A percentile compares a stretch with the other conserved stretches of the same genome.
phyloP scores from a whole-genome alignment of 2,113 vertebrate species.

The Megaceryle torquata region DNA sequence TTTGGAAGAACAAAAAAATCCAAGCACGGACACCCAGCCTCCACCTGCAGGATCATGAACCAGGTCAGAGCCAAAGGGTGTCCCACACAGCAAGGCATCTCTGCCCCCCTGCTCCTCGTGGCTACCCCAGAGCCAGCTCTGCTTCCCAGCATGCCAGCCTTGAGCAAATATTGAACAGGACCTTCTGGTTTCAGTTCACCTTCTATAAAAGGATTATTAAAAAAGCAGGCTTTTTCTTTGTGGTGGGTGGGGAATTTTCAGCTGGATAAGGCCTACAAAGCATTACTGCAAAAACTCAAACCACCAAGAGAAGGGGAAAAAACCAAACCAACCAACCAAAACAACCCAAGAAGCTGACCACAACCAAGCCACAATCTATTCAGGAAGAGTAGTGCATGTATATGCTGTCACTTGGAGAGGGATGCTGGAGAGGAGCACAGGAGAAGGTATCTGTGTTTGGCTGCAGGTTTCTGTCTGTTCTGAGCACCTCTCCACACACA shows the following conservation, averaged over 20 bases:
- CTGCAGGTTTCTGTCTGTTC: background rate
- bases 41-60: background rate
- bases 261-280: background rate
- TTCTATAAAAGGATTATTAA: background rate
- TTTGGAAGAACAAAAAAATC: background rate
- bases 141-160: background rate
- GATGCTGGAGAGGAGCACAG: background rate
- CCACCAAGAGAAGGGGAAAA: background rate
- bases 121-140: background rate
- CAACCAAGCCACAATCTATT: background rate
- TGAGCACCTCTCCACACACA: background rate
- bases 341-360: no score
- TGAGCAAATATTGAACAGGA: background rate
- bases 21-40: background rate
- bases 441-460: background rate
- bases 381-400: background rate
- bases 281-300: background rate
- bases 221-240: background rate
- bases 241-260: background rate
- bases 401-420: fast-evolving
- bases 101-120: background rate
- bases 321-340: background rate
- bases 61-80: background rate
- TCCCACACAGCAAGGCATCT: background rate
- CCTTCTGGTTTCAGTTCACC: background rate